Percentiles rank a stretch among this genome's conserved stretches.
Evolutionary conservation across 2,888 invertebrate genomes (phyloP).

Genomic region (Pyrrhosoma nymphula): DNA sequence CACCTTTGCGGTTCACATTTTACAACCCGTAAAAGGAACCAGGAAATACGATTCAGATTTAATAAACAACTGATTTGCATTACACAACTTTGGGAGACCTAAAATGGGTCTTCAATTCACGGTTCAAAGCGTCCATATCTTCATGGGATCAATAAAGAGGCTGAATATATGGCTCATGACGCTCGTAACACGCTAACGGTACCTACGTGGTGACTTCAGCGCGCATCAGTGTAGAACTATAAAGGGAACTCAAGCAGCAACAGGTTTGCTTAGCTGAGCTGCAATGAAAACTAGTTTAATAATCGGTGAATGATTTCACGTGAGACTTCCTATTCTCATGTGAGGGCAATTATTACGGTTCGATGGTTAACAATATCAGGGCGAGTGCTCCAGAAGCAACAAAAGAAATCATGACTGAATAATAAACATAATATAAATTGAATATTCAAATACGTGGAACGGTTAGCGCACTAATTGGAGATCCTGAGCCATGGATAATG

Average conservation of each 20-base stretch:
- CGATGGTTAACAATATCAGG: neutral
- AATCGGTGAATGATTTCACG: neutral
- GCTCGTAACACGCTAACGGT: neutral
- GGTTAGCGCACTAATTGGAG: neutral
- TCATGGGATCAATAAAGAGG: neutral
- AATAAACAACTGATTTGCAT: too few species aligned
- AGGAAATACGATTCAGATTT: too few species aligned
- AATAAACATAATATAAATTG: neutral
- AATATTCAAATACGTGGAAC: neutral
- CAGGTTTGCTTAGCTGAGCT: neutral
- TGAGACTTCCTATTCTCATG: neutral
- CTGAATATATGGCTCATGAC: neutral
- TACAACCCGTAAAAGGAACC: too few species aligned
- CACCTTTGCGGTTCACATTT: too few species aligned
- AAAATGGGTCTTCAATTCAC: too few species aligned
- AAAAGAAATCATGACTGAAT: neutral
- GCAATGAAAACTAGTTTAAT: neutral
- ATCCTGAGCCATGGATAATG: neutral
- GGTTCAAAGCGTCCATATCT: too few species aligned
- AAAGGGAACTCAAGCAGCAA: neutral
- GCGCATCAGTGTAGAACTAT: neutral
- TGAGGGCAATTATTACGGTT: neutral
- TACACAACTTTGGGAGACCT: too few species aligned
- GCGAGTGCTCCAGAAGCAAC: neutral
- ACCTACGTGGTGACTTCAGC: neutral